Evolutionary conservation across 64 coral and sea anemone species (phyloP).

Genomic region (Stichodactyla helianthus): DNA sequence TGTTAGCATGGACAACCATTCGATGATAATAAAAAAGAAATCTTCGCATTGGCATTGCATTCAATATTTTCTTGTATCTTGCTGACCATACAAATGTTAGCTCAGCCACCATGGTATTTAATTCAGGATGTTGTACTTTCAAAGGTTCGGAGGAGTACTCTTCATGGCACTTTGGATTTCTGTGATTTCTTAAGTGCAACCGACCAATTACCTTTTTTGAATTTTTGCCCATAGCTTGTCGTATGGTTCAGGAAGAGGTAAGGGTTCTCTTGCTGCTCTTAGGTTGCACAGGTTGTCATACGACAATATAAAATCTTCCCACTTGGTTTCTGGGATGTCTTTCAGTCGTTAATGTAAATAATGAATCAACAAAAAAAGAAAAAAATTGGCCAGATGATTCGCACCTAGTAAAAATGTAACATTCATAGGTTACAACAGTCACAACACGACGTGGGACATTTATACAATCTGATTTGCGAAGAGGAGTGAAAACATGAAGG

Average conservation of each 20-base stretch:
- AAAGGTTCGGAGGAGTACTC: slow-evolving; percentile 13
- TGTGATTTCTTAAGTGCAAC: slow-evolving; percentile 28
- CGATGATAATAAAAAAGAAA: slow-evolving; percentile 42
- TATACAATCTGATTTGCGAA: no score
- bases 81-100: slow-evolving; percentile 32
- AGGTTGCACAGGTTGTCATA: slow-evolving; percentile 20
- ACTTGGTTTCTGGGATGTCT: neutral
- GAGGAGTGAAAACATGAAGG: no score
- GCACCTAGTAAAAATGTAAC: slow-evolving; percentile 3
- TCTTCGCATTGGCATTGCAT: slow-evolving; percentile 31
- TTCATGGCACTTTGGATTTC: slow-evolving; percentile 20
- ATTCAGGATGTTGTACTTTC: neutral
- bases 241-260: neutral
- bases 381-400: slow-evolving; percentile 30
- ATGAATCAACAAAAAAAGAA: neutral
- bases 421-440: neutral
- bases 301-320: neutral
- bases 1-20: slow-evolving; percentile 33
- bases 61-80: slow-evolving; percentile 41
- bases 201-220: slow-evolving; percentile 14
- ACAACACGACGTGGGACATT: no score
- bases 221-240: neutral
- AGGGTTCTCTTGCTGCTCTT: neutral
- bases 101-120: slow-evolving; percentile 40
- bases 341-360: slow-evolving; percentile 14